A percentile compares a stretch with the other conserved stretches of the same genome.
These are phyloP conservation scores for Leptopilina boulardi DNA, from an alignment of 1,140 invertebrate species.

Conservation along the genomic window DNA sequence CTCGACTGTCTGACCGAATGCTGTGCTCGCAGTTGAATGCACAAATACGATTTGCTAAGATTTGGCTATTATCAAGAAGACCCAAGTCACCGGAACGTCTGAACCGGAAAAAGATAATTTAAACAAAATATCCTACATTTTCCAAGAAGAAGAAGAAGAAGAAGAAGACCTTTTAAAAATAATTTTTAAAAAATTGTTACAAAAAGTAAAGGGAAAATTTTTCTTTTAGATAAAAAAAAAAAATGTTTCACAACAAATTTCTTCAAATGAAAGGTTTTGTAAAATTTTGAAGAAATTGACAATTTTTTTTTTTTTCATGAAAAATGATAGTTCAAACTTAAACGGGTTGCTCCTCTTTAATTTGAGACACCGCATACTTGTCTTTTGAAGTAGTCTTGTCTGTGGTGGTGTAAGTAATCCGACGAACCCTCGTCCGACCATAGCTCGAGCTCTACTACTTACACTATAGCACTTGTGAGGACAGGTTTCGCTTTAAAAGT, in stretches of 20 bases:
- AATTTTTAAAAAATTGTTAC: not conserved
- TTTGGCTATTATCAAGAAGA: constrained; percentile 40
- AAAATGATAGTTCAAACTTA: not conserved
- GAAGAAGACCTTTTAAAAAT: too few relatives aligned
- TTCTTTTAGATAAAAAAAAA: too few relatives aligned
- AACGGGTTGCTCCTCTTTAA: constrained; percentile 59
- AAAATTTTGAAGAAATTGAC: too few relatives aligned
- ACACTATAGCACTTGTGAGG: constrained; percentile 44
- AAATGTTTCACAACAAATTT: too few relatives aligned
- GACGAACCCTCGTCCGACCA: constrained; percentile 57
- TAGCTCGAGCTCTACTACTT: constrained; percentile 60
- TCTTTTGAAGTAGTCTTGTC: constrained; percentile 59
- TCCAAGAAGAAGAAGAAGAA: too few relatives aligned
- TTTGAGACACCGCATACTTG: constrained; percentile 60
- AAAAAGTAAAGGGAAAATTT: too few relatives aligned
- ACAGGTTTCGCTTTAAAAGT: constrained; percentile 37
- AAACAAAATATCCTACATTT: not conserved
- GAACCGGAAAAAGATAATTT: not conserved
- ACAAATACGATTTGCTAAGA: constrained; percentile 44
- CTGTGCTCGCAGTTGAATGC: constrained; percentile 46
- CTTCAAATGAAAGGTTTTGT: too few relatives aligned
- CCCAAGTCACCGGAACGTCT: not conserved
- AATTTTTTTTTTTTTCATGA: too few relatives aligned
- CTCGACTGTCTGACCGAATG: constrained; percentile 50
- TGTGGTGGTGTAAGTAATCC: constrained; percentile 38